Percentiles rank a stretch among this genome's conserved stretches.
phyloP scores from a whole-genome alignment of 2,113 vertebrate species.

The Oreotrochilus melanogaster region DNA sequence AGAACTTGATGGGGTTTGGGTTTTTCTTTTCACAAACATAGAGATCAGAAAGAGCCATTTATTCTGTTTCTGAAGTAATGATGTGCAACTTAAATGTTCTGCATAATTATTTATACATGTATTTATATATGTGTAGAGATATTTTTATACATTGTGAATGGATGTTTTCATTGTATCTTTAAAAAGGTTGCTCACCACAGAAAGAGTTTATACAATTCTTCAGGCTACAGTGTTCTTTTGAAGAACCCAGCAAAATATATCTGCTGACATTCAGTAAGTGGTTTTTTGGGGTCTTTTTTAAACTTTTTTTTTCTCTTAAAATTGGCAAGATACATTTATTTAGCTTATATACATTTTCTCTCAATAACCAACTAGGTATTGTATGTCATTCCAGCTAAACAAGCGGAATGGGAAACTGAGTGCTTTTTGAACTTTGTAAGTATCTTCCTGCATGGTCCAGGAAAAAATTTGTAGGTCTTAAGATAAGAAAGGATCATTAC shows the following conservation, averaged over 20 bases:
- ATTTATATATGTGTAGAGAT: neutral
- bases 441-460: neutral
- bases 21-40: slow-evolving; percentile 37
- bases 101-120: neutral
- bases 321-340: neutral
- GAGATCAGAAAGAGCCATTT: slow-evolving; percentile 72
- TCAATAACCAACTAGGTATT: neutral
- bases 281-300: neutral
- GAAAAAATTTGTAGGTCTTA: neutral
- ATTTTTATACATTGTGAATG: neutral
- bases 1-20: neutral
- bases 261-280: neutral
- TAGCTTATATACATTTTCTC: neutral
- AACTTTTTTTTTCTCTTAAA: neutral
- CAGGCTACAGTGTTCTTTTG: neutral
- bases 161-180: neutral
- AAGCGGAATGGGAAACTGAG: neutral
- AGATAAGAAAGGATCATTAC: neutral
- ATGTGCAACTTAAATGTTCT: slow-evolving; percentile 38
- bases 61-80: slow-evolving; percentile 64
- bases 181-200: neutral
- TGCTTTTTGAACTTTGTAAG: neutral
- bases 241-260: neutral
- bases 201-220: neutral
- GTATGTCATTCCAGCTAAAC: neutral